These are phyloP conservation scores for Brachyalestes nurse DNA, from an alignment of 2,797 vertebrate species.

Conservation along the genomic window DNA sequence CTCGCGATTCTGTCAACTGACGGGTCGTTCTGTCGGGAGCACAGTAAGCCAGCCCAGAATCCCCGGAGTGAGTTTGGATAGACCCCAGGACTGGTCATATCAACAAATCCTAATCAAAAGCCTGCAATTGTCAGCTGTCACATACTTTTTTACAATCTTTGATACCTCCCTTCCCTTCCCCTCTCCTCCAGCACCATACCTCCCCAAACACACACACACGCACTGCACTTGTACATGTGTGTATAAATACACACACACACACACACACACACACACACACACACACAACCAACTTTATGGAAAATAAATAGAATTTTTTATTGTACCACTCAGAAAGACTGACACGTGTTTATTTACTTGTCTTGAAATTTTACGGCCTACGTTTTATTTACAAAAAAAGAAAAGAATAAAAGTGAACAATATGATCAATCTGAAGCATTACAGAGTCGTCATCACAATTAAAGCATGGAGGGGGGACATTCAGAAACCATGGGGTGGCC, in stretches of 20 bases:
- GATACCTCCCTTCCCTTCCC: constrained; percentile 67
- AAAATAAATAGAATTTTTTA: neutral
- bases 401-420: neutral
- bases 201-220: constrained; percentile 53
- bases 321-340: neutral
- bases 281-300: constrained; percentile 26
- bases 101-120: constrained; percentile 87
- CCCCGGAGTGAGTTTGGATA: constrained; percentile 82
- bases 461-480: no score
- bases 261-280: constrained; percentile 32
- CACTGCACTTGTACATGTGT: constrained; percentile 29
- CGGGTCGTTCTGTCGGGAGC: constrained; percentile 71
- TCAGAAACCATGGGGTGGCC: no score
- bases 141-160: constrained; percentile 80
- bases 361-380: neutral
- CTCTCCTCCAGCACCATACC: constrained; percentile 60
- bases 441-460: no score
- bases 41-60: constrained; percentile 74
- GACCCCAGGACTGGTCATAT: constrained; percentile 79
- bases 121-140: constrained; percentile 85
- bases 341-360: neutral
- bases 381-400: neutral
- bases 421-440: neutral
- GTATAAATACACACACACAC: constrained; percentile 33
- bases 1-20: constrained; percentile 78